These are phyloP conservation scores for Penaeus vannamei DNA, from an alignment of 1,140 invertebrate genomes.

Conservation along the genomic window DNA sequence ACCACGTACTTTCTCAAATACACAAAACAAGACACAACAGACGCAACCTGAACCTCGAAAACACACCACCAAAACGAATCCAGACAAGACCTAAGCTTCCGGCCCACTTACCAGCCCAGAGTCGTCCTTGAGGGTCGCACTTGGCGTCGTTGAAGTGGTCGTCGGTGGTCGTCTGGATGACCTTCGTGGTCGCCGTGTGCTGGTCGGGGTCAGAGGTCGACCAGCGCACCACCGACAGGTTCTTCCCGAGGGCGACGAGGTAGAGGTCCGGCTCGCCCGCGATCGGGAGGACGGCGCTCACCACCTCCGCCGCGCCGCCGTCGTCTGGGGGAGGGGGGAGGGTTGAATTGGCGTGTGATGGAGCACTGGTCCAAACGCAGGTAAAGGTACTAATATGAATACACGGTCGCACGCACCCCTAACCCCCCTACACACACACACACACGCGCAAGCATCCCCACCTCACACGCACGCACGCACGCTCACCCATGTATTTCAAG, in stretches of 20 bases:
- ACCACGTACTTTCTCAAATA: too few relatives aligned
- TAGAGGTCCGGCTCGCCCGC: constrained; percentile 23
- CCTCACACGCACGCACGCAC: too few relatives aligned
- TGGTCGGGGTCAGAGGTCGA: constrained; percentile 8
- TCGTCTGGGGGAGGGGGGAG: not conserved
- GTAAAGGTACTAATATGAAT: not conserved
- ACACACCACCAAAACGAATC: not conserved
- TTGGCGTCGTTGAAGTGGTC: constrained; percentile 72
- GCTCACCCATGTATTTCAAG: too few relatives aligned
- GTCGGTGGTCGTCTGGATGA: constrained; percentile 68
- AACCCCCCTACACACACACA: too few relatives aligned
- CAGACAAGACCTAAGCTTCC: too few relatives aligned
- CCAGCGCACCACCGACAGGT: constrained; percentile 46
- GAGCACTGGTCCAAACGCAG: not conserved
- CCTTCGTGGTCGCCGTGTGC: constrained; percentile 7
- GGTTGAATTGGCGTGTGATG: not conserved
- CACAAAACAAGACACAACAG: too few relatives aligned
- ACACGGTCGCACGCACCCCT: too few relatives aligned
- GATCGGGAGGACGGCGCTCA: constrained; percentile 47
- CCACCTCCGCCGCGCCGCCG: not conserved
- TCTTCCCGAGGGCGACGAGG: constrained; percentile 49
- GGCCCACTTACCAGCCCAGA: constrained; percentile 69
- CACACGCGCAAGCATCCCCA: too few relatives aligned
- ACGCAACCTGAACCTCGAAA: too few relatives aligned
- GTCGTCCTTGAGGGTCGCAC: constrained; percentile 71